Percentiles rank a stretch among this genome's conserved stretches.
These are phyloP conservation scores for Drosophila quinaria DNA, from an alignment of 2,888 invertebrate genomes.

Conservation along the genomic window DNA sequence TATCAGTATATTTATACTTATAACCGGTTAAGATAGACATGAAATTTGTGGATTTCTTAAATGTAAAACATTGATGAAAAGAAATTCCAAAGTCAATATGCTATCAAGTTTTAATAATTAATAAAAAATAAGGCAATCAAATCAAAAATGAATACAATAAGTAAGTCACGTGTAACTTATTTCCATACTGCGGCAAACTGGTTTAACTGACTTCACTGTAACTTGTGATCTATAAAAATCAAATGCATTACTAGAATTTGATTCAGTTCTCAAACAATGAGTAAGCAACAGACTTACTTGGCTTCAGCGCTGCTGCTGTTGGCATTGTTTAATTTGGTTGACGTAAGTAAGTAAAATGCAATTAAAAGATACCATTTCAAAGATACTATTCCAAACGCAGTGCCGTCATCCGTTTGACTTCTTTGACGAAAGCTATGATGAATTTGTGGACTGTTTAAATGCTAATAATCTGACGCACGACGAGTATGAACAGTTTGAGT, in stretches of 20 bases:
- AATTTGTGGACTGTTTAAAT: conserved; percentile 1
- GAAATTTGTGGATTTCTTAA: no score
- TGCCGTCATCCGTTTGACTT: conserved; percentile 21
- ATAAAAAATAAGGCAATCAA: neutral
- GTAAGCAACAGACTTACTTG: neutral
- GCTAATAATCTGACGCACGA: conserved; percentile 7
- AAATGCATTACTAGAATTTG: neutral
- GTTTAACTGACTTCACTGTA: conserved; percentile 8
- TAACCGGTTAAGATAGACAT: neutral
- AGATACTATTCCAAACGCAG: neutral
- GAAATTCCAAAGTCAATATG: no score
- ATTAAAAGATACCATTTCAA: neutral
- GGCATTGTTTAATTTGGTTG: neutral
- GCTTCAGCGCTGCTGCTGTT: conserved; percentile 2
- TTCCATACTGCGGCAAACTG: conserved; percentile 8
- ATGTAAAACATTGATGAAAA: no score
- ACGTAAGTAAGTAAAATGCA: neutral
- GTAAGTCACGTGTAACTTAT: neutral
- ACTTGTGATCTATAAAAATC: conserved; percentile 5
- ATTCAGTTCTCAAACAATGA: conserved; percentile 10
- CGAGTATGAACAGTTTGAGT: conserved; percentile 14
- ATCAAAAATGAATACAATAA: neutral
- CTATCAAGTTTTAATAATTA: neutral
- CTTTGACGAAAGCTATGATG: conserved; percentile 12
- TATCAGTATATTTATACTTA: neutral